Evolutionary conservation across 2,797 vertebrate genomes (phyloP), one percentile per base, ranked within the genome.

Genomic region (Enteromius thamalakanensis): DNA sequence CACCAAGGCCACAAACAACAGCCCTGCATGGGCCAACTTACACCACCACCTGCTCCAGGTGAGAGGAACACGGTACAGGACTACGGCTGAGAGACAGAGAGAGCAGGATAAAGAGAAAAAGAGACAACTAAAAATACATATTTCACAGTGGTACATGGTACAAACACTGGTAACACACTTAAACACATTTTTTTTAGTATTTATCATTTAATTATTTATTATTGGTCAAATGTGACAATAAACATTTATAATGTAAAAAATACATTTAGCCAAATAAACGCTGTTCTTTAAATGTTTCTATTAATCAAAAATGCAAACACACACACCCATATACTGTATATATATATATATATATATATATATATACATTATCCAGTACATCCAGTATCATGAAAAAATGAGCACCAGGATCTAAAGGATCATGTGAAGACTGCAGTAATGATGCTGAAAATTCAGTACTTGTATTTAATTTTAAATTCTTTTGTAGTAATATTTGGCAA

Each of bases 51-150:
- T 94, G 85, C 91, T 87, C 92, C 94, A 92, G 0, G 92, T 58
- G 0, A 60, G 10, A 1, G 94, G 95, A 79, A 94, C 34, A 17
- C 94, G 94, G 69, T 95, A 95, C 26, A 95, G 91, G 78, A 95
- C 76, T 0, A 91, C 89, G 0, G 92, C 95, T 95, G 87, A 40
- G 49, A 55, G 19, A 68, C 10, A 65, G 21, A 32, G 62, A 68
- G 11, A 72, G n/a, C 26, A 19, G 12, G 29, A 70, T 2, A 45
- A 3, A 49, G 1, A 60, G 14, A 74, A 34, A 60, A 3, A 11
- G 7, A 40, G 8, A 75, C 10, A 47, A 76, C 21, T 19, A n/a
- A 10, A 12, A 65, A 53, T 51, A 0, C 1, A 0, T 6, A 19
- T 26, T 47, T 49, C 45, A 55, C 6, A 55, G 11, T 55, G 11